A percentile compares a stretch with the other conserved stretches of the same genome.
Conservation (phyloP, 2,797 vertebrate species). For the Eleutherodactylus coqui region DNA sequence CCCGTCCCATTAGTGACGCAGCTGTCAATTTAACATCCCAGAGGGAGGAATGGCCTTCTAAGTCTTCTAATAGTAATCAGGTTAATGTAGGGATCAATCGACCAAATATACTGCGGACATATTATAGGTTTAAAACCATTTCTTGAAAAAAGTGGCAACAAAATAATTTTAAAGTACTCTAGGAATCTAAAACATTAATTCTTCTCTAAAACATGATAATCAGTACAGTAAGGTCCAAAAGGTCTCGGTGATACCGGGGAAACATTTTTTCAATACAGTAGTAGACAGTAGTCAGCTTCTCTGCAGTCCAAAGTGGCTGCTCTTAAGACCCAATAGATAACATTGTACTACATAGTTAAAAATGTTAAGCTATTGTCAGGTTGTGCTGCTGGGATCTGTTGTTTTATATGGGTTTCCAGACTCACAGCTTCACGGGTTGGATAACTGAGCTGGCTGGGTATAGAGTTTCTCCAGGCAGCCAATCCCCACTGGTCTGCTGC, state of each 20-base stretch:
- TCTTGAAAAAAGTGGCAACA: background rate
- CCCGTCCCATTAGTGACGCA: background rate
- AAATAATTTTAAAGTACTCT: background rate
- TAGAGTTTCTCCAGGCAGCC: too few relatives aligned
- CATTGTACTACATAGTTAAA: background rate
- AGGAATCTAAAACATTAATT: background rate
- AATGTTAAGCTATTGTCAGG: too few relatives aligned
- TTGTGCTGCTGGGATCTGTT: too few relatives aligned
- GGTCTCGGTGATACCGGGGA: background rate
- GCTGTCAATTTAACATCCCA: constrained; percentile 14
- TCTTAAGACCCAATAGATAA: background rate
- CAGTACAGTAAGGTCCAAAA: background rate
- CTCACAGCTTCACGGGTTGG: too few relatives aligned
- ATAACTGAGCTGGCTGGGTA: too few relatives aligned
- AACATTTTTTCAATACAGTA: background rate
- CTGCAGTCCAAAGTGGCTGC: too few relatives aligned
- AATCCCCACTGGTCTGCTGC: too few relatives aligned
- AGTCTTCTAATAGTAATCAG: constrained; percentile 9
- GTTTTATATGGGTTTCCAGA: too few relatives aligned
- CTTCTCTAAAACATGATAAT: background rate
- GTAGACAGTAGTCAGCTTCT: background rate
- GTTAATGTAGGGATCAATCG: constrained; percentile 7
- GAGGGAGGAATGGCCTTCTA: constrained; percentile 6
- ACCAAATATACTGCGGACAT: background rate
- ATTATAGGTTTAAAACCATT: background rate